Evolutionary conservation across 1,140 invertebrate genomes (phyloP), one percentile per base, ranked within the genome.

Genomic region (Scaptomyza pallida): DNA sequence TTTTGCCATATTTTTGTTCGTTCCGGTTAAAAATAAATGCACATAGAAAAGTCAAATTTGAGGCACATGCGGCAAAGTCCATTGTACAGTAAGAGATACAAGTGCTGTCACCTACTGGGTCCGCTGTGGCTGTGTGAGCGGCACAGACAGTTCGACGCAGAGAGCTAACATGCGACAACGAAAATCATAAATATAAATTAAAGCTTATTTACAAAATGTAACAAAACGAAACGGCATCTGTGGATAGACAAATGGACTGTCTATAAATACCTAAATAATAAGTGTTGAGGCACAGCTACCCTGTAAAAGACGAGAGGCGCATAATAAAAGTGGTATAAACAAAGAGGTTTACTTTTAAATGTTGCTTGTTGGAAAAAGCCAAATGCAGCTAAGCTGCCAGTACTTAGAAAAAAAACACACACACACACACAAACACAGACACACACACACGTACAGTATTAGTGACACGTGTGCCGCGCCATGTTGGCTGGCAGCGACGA

Each of bases 401-500:
- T 19, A 35, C 63, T 45, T 43, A 19, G 12, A 54, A 10, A 43
- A 35, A 16, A 37, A 4, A 33, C 15, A 21, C 44, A 48, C n/a
- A 35, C 52, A 61, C 33, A 57, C 19, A 62, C 41, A 63, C 63
- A 51, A 48, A 68, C 10, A 56, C 37, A 41, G 9, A 56, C 30
- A 51, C 48, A 57, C 17, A 57, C 50, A 45, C 12, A 33, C 17
- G 55, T 1, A 64, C 13, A 43, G 43, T 55, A 13, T 70, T 26
- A 54, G 44, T 12, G 70, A 81, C 77, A 75, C 70, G 82, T 88
- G 81, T 81, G 74, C 69, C 51, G 82, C 82, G 82, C 82, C 82
- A 86, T 72, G 59, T 82, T 86, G 82, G 82, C 82, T 86, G 82
- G 62, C 70, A 75, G 72, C 73, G 73, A 55, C 76, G 77, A 80